Conservation (phyloP, 1,140 invertebrate genomes). For the Nephotettix cincticeps region DNA sequence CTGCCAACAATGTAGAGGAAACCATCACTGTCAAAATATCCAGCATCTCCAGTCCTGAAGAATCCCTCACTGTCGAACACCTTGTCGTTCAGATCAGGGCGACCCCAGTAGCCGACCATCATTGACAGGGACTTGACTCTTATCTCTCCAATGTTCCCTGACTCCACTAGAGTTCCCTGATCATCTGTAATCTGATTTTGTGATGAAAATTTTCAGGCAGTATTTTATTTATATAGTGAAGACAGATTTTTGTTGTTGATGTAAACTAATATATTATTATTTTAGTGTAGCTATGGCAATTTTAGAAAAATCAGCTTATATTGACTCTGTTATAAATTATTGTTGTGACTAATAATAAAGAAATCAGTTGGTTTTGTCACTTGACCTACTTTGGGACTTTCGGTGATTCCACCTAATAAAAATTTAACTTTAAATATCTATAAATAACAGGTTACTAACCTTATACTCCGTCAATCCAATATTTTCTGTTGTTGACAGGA, state of each 20-base stretch:
- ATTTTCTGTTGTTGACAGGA: too few relatives aligned
- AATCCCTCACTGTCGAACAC: background rate
- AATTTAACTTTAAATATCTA: too few relatives aligned
- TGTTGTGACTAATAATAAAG: too few relatives aligned
- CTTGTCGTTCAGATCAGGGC: background rate
- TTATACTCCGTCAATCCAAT: too few relatives aligned
- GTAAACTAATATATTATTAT: background rate
- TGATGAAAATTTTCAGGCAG: background rate
- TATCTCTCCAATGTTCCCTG: background rate
- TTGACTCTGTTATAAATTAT: background rate
- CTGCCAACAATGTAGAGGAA: background rate
- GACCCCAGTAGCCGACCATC: background rate
- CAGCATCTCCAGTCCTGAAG: slow-evolving; percentile 6
- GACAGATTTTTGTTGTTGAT: background rate
- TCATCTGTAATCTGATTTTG: slow-evolving; percentile 1
- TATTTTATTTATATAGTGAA: background rate
- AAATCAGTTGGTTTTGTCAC: too few relatives aligned
- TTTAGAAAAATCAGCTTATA: background rate
- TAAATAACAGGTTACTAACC: too few relatives aligned
- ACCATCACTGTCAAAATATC: background rate
- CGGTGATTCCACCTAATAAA: too few relatives aligned
- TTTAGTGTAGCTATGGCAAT: background rate
- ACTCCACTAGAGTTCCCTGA: background rate
- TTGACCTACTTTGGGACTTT: too few relatives aligned
- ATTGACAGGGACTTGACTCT: background rate